phyloP scores from a whole-genome alignment of 2,113 vertebrate species.

The Nerophis ophidion region DNA sequence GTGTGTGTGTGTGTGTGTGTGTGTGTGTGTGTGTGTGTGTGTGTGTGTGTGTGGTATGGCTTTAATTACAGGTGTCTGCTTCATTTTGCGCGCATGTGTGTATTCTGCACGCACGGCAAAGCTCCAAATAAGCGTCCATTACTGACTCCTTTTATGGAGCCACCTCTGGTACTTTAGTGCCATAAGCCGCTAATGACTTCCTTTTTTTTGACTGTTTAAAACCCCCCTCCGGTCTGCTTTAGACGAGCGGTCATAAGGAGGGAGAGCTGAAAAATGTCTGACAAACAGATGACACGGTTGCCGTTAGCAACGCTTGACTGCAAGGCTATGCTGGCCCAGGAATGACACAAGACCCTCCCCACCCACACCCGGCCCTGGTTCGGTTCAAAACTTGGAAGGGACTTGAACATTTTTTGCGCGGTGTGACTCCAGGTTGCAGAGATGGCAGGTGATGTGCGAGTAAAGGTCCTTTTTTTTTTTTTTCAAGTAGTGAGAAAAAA shows the following conservation, averaged over 20 bases:
- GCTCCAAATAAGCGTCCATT: conserved; percentile 47
- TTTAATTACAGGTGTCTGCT: conserved; percentile 49
- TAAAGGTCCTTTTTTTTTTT: no score
- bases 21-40: no score
- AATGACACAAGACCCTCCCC: no score
- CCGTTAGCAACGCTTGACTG: conserved; percentile 24
- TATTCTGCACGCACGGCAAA: conserved; percentile 8
- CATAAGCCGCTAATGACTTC: conserved; percentile 62
- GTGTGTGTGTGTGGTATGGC: conserved; percentile 39
- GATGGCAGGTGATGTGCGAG: no score
- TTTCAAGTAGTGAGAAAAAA: no score
- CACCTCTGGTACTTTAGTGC: conserved; percentile 39
- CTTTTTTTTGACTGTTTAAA: conserved; percentile 57
- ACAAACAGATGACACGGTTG: conserved; percentile 35
- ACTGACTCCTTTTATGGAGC: conserved; percentile 52
- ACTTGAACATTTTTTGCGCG: no score
- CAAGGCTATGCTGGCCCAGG: not conserved
- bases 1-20: conserved; percentile 40
- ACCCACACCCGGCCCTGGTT: no score
- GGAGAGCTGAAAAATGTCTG: conserved; percentile 38
- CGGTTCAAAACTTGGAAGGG: no score
- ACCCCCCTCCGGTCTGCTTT: conserved; percentile 38
- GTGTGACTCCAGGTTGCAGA: no score
- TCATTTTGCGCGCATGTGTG: conserved; percentile 22
- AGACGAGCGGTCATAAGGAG: conserved; percentile 30